Conservation (phyloP, 2,888 invertebrate species). For the Cheilosia vulpina region DNA sequence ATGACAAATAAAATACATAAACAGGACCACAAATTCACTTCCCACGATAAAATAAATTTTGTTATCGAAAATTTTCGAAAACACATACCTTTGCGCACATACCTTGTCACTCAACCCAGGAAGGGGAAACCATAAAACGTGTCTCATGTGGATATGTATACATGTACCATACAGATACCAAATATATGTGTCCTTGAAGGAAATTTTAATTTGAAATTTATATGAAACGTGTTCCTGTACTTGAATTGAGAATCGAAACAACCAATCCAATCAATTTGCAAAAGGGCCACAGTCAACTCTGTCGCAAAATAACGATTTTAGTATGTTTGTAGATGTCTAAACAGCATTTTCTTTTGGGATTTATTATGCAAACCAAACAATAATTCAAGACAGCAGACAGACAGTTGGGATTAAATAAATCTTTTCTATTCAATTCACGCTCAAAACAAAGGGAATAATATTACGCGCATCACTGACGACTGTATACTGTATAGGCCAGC, state of each 20-base stretch:
- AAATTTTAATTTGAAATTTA: conserved; percentile 64
- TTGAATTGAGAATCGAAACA: conserved; percentile 3
- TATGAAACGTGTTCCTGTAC: conserved; percentile 27
- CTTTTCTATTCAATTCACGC: conserved; percentile 8
- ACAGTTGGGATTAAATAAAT: conserved; percentile 2
- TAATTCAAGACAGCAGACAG: conserved; percentile 6
- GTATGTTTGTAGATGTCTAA: no score
- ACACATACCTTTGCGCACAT: background rate
- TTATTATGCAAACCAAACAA: background rate
- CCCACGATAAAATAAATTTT: conserved; percentile 22
- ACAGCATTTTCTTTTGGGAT: conserved; percentile 29
- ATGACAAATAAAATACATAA: conserved; percentile 15
- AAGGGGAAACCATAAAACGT: conserved; percentile 1
- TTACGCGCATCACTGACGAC: background rate
- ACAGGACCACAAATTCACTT: conserved; percentile 22
- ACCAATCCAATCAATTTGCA: conserved; percentile 51
- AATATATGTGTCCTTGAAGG: conserved; percentile 41
- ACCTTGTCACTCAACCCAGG: background rate
- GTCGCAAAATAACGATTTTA: conserved; percentile 16
- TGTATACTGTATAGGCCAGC: background rate
- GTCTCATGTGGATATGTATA: conserved; percentile 8
- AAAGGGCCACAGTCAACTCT: conserved; percentile 12
- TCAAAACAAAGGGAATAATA: background rate
- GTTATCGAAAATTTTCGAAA: conserved; percentile 14
- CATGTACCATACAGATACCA: no score